Conservation (phyloP, 2,113 vertebrate genomes). For the Calidris pygmaea region DNA sequence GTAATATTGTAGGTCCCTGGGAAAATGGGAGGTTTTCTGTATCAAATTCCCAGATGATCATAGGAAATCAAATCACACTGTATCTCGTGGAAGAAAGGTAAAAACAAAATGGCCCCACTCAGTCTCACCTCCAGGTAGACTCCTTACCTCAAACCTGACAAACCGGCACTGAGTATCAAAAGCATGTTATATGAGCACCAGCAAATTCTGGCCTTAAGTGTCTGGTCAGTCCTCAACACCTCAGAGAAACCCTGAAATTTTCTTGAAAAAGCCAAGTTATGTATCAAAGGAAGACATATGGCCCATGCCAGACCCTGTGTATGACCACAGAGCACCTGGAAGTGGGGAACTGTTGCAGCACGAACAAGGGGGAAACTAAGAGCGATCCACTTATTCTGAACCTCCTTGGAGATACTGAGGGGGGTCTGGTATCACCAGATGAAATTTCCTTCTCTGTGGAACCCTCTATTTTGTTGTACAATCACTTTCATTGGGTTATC, state of each 20-base stretch:
- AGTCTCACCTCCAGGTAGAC: background rate
- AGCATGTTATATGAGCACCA: fast-evolving
- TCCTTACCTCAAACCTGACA: background rate
- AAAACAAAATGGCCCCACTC: background rate
- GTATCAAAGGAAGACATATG: background rate
- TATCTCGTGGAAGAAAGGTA: background rate
- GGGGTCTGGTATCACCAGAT: background rate
- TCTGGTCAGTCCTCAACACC: background rate
- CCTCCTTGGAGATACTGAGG: background rate
- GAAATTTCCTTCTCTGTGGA: background rate
- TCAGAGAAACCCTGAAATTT: background rate
- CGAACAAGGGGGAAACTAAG: background rate
- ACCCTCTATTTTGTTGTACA: background rate
- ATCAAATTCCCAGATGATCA: background rate
- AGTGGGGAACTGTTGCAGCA: background rate
- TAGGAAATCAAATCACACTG: background rate
- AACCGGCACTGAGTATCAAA: background rate
- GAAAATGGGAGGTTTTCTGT: background rate
- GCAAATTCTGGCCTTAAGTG: background rate
- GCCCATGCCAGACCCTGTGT: background rate
- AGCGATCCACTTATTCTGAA: background rate
- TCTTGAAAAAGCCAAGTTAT: background rate
- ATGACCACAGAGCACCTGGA: background rate
- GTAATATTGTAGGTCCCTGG: background rate
- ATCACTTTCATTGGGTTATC: background rate